Percentiles rank a stretch among this genome's conserved stretches.
These are phyloP conservation scores for Tethya wilhelma DNA, from an alignment of 37 sponge, comb jelly and placozoan species.

Conservation along the genomic window DNA sequence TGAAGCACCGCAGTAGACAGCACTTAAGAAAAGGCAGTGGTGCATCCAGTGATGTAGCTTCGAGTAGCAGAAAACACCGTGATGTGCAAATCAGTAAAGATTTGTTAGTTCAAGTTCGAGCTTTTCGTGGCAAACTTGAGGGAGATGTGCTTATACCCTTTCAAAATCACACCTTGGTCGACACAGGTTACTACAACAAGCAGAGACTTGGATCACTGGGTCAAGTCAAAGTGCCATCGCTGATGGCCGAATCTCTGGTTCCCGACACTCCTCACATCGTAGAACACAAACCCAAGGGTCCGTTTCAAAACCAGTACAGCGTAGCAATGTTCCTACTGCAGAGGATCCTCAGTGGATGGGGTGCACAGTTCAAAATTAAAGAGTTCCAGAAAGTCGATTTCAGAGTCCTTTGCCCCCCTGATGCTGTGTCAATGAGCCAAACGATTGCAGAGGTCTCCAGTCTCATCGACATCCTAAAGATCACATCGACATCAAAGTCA, in stretches of 20 bases:
- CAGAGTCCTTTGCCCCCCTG: conserved; percentile 48
- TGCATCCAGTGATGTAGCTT: background rate
- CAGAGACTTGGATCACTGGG: background rate
- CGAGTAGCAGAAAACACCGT: background rate
- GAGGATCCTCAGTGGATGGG: conserved; percentile 13
- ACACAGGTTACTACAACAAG: background rate
- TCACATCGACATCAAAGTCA: background rate
- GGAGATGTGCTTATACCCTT: conserved; percentile 45
- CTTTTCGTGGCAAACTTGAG: conserved; percentile 11
- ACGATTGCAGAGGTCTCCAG: conserved; percentile 20
- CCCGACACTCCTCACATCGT: conserved; percentile 40
- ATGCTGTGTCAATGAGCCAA: conserved; percentile 22
- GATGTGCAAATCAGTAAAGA: conserved; percentile 10
- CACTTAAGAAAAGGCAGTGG: background rate
- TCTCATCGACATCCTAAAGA: conserved; percentile 25
- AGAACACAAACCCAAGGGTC: conserved; percentile 57
- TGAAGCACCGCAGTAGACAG: background rate
- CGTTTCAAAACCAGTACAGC: conserved; percentile 58
- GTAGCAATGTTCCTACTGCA: conserved; percentile 60
- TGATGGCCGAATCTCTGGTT: conserved; percentile 15
- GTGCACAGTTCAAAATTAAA: conserved; percentile 27
- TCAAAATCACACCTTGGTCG: background rate
- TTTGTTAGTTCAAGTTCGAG: conserved; percentile 4
- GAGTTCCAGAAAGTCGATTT: conserved; percentile 53
- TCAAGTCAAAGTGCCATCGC: background rate